Evolutionary conservation across 2,888 invertebrate genomes (phyloP).

Genomic region (Drosophila trichaetosa): DNA sequence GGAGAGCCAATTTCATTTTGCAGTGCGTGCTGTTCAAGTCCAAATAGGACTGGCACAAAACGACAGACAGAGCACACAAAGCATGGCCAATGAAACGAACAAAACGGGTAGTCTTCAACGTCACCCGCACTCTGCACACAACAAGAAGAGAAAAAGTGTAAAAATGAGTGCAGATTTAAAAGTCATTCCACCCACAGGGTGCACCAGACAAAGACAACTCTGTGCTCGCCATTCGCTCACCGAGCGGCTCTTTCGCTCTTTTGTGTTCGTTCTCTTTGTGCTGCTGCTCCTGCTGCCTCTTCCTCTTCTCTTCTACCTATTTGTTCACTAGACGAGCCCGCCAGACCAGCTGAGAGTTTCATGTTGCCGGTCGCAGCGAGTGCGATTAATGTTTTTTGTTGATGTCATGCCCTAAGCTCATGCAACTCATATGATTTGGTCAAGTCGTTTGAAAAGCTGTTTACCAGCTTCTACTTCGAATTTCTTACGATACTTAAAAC

Average conservation of each 20-base stretch:
- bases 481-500: too few species aligned
- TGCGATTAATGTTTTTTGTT: constrained; percentile 22
- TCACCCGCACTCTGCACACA: constrained; percentile 16
- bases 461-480: neutral
- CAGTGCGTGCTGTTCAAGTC: constrained; percentile 33
- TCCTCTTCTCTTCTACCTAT: constrained; percentile 8
- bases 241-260: constrained; percentile 18
- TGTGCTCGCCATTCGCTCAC: constrained; percentile 8
- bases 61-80: constrained; percentile 33
- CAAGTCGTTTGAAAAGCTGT: neutral
- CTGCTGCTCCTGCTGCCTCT: neutral
- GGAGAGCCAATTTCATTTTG: constrained; percentile 31
- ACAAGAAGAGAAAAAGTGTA: neutral
- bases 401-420: constrained; percentile 28
- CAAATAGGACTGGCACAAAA: constrained; percentile 18
- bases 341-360: constrained; percentile 50
- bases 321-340: constrained; percentile 53
- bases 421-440: neutral
- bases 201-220: constrained; percentile 39
- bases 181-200: constrained; percentile 51
- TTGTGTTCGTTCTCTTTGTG: constrained; percentile 41
- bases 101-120: constrained; percentile 4
- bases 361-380: constrained; percentile 40
- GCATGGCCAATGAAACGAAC: constrained; percentile 27
- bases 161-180: constrained; percentile 23